These are phyloP conservation scores for Ammodytes marinus DNA, from an alignment of 2,113 vertebrate species.

Conservation along the genomic window DNA sequence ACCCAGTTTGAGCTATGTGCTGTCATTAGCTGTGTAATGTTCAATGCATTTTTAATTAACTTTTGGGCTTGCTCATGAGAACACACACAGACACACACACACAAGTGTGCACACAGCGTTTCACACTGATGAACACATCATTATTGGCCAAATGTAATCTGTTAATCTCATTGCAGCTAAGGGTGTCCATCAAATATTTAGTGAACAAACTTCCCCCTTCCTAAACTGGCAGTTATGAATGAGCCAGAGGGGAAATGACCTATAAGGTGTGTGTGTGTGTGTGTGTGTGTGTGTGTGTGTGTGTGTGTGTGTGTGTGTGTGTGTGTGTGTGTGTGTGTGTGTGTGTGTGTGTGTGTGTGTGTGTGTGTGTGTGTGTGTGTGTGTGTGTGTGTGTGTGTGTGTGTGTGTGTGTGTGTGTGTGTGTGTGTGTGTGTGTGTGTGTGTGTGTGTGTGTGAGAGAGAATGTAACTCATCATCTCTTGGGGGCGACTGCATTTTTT, in stretches of 20 bases:
- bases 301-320: not conserved
- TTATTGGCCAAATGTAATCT: conserved; percentile 72
- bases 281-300: not conserved
- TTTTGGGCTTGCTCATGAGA: conserved; percentile 16
- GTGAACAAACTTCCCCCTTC: conserved; percentile 69
- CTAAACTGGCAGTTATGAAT: conserved; percentile 61
- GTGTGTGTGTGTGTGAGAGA: conserved; percentile 13
- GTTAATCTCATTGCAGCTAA: conserved; percentile 70
- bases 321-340: too few relatives aligned
- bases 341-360: not conserved
- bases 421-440: conserved; percentile 14
- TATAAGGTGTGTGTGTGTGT: conserved; percentile 24
- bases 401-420: not conserved
- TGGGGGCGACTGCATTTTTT: conserved; percentile 5
- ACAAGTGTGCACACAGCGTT: conserved; percentile 1
- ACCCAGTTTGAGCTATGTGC: conserved; percentile 17
- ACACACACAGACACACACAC: conserved; percentile 5
- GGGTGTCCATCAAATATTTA: conserved; percentile 83
- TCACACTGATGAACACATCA: conserved; percentile 55
- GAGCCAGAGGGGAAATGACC: conserved; percentile 62
- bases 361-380: conserved; percentile 25
- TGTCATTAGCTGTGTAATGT: conserved; percentile 29
- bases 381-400: conserved; percentile 19
- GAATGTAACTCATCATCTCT: conserved; percentile 46
- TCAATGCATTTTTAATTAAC: conserved; percentile 56